Conservation (phyloP, 2,888 invertebrate genomes). For the Thymelicus lineola region DNA sequence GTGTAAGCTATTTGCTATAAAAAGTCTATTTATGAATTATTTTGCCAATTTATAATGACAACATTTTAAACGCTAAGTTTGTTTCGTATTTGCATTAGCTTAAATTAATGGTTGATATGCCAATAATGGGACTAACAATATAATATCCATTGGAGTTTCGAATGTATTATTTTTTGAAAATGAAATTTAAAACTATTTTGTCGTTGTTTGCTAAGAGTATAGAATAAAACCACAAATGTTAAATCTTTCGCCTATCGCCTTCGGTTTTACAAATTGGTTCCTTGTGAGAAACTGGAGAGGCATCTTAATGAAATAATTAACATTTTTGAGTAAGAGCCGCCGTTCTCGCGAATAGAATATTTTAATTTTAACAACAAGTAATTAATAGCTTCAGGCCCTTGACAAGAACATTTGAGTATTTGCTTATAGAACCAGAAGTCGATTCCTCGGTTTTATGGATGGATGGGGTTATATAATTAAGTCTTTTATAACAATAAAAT, state of each 20-base stretch:
- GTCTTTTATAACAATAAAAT: not conserved
- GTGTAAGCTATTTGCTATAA: too few species aligned
- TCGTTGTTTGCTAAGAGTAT: too few species aligned
- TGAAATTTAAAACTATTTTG: too few species aligned
- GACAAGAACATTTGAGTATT: constrained; percentile 24
- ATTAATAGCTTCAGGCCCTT: constrained; percentile 33
- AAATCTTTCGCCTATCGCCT: not conserved
- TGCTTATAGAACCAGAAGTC: constrained; percentile 15
- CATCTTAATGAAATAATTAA: constrained; percentile 38
- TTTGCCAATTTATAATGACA: too few species aligned
- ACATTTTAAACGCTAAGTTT: too few species aligned
- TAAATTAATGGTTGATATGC: too few species aligned
- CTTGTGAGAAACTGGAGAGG: constrained; percentile 20
- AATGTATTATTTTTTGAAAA: too few species aligned
- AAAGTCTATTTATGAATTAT: too few species aligned
- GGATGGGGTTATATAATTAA: constrained; percentile 18
- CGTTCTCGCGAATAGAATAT: constrained; percentile 33
- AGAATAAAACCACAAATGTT: not conserved
- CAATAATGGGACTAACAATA: too few species aligned
- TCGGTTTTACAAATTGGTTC: not conserved
- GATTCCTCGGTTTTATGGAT: constrained; percentile 16
- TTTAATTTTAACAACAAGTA: constrained; percentile 39
- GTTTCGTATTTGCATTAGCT: too few species aligned
- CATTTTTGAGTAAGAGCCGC: constrained; percentile 35
- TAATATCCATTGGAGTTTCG: too few species aligned